These are phyloP conservation scores for Anas georgica DNA, from an alignment of 2,797 vertebrate species.

Conservation along the genomic window DNA sequence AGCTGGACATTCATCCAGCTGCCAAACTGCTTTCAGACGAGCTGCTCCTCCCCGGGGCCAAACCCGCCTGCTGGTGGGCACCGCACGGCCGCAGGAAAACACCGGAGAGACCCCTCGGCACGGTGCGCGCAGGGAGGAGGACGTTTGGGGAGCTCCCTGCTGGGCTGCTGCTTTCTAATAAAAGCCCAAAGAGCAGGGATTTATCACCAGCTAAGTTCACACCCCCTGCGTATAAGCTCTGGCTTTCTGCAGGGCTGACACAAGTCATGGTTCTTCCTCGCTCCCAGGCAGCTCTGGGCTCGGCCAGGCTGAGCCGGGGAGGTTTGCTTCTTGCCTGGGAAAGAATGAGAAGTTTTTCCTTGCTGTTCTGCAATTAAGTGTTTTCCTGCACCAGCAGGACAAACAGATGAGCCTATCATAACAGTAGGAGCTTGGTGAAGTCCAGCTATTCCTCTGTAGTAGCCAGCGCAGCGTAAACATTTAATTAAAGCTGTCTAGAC, in stretches of 20 bases:
- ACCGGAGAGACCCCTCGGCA: rapidly evolving
- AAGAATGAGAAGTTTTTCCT: constrained; percentile 66
- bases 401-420: constrained; percentile 27
- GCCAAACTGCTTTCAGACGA: not conserved
- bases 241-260: not conserved
- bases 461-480: constrained; percentile 31
- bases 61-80: not conserved
- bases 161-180: not conserved
- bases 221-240: rapidly evolving
- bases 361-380: constrained; percentile 19
- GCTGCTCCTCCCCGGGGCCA: not conserved
- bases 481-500: constrained; percentile 37
- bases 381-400: constrained; percentile 34
- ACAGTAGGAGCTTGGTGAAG: not conserved
- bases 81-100: not conserved
- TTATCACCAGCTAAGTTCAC: not conserved
- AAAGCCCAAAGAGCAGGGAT: not conserved
- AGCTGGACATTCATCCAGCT: not conserved
- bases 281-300: not conserved
- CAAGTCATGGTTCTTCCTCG: not conserved
- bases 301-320: not conserved
- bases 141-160: not conserved
- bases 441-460: not conserved
- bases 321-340: constrained; percentile 57
- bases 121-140: rapidly evolving